A percentile compares a stretch with the other conserved stretches of the same genome.
These are phyloP conservation scores for Eulemur albifrons DNA, from an alignment of 2,797 vertebrate genomes.

Conservation along the genomic window DNA sequence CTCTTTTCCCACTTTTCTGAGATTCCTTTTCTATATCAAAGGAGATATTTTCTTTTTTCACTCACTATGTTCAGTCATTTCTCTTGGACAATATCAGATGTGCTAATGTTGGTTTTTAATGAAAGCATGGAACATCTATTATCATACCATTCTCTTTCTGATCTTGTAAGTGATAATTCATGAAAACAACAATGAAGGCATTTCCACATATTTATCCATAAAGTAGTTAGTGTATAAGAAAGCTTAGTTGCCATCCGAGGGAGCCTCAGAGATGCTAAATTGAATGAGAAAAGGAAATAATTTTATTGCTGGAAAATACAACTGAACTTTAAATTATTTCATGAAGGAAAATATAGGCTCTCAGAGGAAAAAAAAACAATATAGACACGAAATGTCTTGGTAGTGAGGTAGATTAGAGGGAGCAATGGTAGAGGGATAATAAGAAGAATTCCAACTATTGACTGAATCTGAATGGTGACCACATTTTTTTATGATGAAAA, in stretches of 20 bases:
- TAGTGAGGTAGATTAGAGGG: neutral
- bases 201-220: neutral
- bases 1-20: neutral
- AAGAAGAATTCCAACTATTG: neutral
- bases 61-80: neutral
- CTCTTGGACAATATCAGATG: neutral
- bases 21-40: neutral
- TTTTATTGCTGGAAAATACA: neutral
- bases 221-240: neutral
- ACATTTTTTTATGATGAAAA: neutral
- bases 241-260: neutral
- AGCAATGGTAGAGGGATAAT: fast-evolving
- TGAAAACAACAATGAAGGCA: neutral
- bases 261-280: neutral
- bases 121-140: neutral
- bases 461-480: neutral
- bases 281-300: neutral
- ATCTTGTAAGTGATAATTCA: neutral
- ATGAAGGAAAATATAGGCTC: neutral
- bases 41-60: neutral
- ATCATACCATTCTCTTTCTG: neutral
- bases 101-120: neutral
- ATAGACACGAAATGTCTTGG: neutral
- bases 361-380: neutral
- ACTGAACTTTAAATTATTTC: neutral